Evolutionary conservation across 2,888 invertebrate species (phyloP).

Genomic region (Sarcophaga caerulescens): DNA sequence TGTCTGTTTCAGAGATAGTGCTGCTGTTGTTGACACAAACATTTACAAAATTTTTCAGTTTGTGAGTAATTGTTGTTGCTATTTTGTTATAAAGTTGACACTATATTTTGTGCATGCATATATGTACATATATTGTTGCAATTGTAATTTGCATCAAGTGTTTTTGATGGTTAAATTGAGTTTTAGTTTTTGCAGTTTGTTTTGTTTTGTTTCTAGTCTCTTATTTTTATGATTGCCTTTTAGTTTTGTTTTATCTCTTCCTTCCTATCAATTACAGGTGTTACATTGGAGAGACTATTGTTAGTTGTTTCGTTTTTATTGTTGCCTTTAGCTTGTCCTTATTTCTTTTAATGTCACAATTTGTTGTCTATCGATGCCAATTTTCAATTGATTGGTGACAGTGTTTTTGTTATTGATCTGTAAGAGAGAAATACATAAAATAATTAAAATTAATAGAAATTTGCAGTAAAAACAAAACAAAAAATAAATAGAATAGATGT

Average conservation of each 20-base stretch:
- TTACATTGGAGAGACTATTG: slow-evolving; percentile 3
- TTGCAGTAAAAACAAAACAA: background rate
- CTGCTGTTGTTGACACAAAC: slow-evolving; percentile 50
- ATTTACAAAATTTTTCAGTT: slow-evolving; percentile 49
- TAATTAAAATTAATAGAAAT: background rate
- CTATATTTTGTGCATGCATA: background rate
- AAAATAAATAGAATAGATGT: background rate
- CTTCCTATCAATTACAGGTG: slow-evolving; percentile 54
- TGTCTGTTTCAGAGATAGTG: slow-evolving; percentile 18
- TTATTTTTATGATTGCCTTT: slow-evolving; percentile 1
- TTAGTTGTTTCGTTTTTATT: background rate
- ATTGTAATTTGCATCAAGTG: slow-evolving; percentile 50
- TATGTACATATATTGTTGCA: background rate
- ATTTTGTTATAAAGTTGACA: background rate
- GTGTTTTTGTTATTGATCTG: slow-evolving; percentile 39
- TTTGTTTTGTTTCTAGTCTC: background rate
- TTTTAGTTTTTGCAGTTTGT: background rate
- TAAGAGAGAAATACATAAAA: slow-evolving; percentile 21
- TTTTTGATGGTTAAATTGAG: slow-evolving; percentile 39
- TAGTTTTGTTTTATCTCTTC: slow-evolving; percentile 17
- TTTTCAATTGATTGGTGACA: slow-evolving; percentile 18
- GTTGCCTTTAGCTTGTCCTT: background rate
- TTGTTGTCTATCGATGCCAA: slow-evolving; percentile 30
- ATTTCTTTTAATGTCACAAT: slow-evolving; percentile 31
- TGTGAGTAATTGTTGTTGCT: slow-evolving; percentile 34